These are phyloP conservation scores for Camponotus pennsylvanicus DNA, from an alignment of 1,140 invertebrate genomes.

Conservation along the genomic window DNA sequence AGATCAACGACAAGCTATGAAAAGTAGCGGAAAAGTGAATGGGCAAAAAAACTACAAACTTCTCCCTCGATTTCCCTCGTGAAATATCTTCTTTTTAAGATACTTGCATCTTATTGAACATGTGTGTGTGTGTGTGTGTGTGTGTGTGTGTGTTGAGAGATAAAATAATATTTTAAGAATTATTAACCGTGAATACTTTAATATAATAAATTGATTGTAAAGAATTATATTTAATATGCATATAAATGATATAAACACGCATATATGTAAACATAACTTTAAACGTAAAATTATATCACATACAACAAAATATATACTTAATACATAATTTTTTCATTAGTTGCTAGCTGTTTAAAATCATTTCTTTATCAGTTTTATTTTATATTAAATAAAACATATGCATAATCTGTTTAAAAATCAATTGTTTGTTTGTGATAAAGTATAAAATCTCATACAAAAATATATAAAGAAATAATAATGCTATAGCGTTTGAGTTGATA, in stretches of 20 bases:
- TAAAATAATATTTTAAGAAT: constrained; percentile 34
- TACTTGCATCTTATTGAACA: constrained; percentile 6
- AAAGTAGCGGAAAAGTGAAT: constrained; percentile 8
- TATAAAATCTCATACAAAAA: not conserved
- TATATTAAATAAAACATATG: not conserved
- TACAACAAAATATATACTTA: not conserved
- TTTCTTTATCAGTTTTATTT: not conserved
- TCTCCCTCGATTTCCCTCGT: not conserved
- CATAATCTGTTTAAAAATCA: not conserved
- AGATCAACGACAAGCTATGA: constrained; percentile 26
- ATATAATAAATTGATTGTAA: constrained; percentile 28
- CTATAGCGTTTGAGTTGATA: not conserved
- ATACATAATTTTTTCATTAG: not conserved
- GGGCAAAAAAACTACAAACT: constrained; percentile 13
- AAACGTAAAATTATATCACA: not conserved
- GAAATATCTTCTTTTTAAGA: constrained; percentile 17
- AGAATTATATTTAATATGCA: not conserved
- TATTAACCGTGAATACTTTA: not conserved
- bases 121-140: not conserved
- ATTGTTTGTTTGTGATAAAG: not conserved
- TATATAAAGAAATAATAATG: not conserved
- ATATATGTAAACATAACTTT: not conserved
- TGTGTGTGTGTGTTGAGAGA: not conserved
- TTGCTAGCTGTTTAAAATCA: not conserved
- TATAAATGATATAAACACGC: not conserved